Conservation (phyloP, 2,888 invertebrate species). For the Boloria selene region DNA sequence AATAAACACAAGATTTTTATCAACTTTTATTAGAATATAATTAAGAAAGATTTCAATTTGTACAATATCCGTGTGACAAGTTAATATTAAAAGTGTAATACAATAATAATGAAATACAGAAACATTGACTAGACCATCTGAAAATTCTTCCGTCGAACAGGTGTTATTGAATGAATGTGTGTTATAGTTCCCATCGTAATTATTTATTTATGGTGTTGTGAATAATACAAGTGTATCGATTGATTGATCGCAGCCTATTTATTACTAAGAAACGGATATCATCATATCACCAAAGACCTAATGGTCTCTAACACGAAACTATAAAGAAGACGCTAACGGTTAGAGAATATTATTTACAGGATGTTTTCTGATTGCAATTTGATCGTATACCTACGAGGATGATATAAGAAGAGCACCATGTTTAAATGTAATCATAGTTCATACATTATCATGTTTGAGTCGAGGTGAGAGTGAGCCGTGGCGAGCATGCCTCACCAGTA, state of each 20-base stretch:
- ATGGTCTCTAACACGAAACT: constrained; percentile 41
- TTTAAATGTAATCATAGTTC: constrained; percentile 40
- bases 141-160: constrained; percentile 88
- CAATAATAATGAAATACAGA: constrained; percentile 45
- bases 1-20: constrained; percentile 66
- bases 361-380: constrained; percentile 45
- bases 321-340: constrained; percentile 48
- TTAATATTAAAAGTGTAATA: constrained; percentile 26
- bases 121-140: constrained; percentile 83
- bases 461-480: constrained; percentile 74
- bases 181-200: constrained; percentile 77
- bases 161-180: constrained; percentile 88
- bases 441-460: constrained; percentile 57
- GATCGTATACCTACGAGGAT: constrained; percentile 48
- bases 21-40: constrained; percentile 43
- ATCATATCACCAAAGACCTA: background rate
- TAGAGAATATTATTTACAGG: constrained; percentile 42
- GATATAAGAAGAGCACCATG: constrained; percentile 46
- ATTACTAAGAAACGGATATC: constrained; percentile 4
- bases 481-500: constrained; percentile 91
- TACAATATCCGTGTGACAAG: background rate
- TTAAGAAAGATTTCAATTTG: constrained; percentile 6
- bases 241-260: constrained; percentile 40
- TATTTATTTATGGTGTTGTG: constrained; percentile 74
- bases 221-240: constrained; percentile 79